A percentile compares a stretch with the other conserved stretches of the same genome.
Evolutionary conservation across 2,888 invertebrate genomes (phyloP).

Genomic region (Melipona beecheii): DNA sequence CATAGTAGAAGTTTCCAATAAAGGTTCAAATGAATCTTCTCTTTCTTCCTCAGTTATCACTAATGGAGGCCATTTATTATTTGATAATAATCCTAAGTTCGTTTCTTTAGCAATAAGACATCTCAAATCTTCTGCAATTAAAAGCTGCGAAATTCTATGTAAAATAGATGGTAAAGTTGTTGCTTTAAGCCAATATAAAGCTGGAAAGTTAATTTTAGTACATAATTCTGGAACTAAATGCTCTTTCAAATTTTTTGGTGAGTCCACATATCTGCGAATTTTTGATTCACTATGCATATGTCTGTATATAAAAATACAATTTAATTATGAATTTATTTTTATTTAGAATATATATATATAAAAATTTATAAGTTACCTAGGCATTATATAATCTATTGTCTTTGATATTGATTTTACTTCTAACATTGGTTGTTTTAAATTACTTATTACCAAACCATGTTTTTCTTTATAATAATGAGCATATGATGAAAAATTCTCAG

Average conservation of each 20-base stretch:
- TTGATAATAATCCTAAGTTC: constrained; percentile 81
- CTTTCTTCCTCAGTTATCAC: constrained; percentile 50
- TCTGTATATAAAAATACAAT: constrained; percentile 76
- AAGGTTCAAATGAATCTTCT: constrained; percentile 53
- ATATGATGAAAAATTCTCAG: constrained; percentile 87
- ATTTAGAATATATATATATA: not conserved
- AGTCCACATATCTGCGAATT: constrained; percentile 83
- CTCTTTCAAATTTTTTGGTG: constrained; percentile 87
- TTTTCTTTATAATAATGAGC: constrained; percentile 91
- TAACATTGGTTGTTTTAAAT: constrained; percentile 90
- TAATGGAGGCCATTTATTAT: constrained; percentile 81
- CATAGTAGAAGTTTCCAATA: constrained; percentile 52
- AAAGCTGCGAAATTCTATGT: constrained; percentile 89
- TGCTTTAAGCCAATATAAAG: constrained; percentile 93
- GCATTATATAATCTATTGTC: constrained; percentile 87
- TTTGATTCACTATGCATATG: constrained; percentile 76
- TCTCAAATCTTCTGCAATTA: constrained; percentile 91
- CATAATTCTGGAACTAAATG: constrained; percentile 95
- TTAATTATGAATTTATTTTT: not conserved
- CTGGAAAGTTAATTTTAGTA: constrained; percentile 89
- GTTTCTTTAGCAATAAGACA: constrained; percentile 85
- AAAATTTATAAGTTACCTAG: constrained; percentile 78
- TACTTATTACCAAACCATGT: constrained; percentile 88
- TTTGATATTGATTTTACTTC: constrained; percentile 90
- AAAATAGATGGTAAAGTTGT: constrained; percentile 93